Base-by-base conservation (phyloP, 37 sponge, comb jelly and placozoan species). In the Cladorhizidae sp. region DNA sequence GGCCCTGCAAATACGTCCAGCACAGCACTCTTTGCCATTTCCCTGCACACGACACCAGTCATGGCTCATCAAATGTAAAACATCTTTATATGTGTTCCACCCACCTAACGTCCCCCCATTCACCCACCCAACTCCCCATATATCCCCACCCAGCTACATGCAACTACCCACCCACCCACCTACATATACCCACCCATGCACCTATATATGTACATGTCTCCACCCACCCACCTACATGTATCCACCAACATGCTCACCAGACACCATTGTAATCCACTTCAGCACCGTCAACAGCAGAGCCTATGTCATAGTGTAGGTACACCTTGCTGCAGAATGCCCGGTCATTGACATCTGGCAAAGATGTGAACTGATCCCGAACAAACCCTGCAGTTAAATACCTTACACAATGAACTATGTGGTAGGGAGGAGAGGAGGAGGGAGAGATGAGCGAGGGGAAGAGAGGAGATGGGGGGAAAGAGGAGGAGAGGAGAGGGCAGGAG, bases 1-100 rank as follows among this genome's bases (percentile, higher is more conserved):
- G 88, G 82, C 28, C 89, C 89, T 52, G 89, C 75, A 80, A 88
- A 83, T 15, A 68, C 67, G 51, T 88, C 89, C 63, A 81, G 40
- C 17, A 87, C 54, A 12, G 83, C 2, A 41, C 61, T 77, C 26
- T 63, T 37, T n/a, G 63, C 65, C 17, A 22, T 63, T 29, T 56
- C 80, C 80, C 80, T 79, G 23, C 6, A 77, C n/a, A n/a, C n/a
- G n/a, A n/a, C n/a, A n/a, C 9, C 20, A 64, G 11, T 64, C 12
- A 64, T 23, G 20, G n/a, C 12, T 28, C 11, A 25, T 64, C 12
- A 26, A 11, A 26, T 64, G 20, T 54, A 54, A 54, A 54, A 20
- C 55, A 20, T n/a, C 22, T 61, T 8, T 17, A 8, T 17, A 28
- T n/a, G n/a, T n/a, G n/a, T n/a, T n/a, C n/a, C n/a, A n/a, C n/a